phyloP scores from a whole-genome alignment of 2,888 invertebrate genomes.

The Macrosoma leucophasiata region DNA sequence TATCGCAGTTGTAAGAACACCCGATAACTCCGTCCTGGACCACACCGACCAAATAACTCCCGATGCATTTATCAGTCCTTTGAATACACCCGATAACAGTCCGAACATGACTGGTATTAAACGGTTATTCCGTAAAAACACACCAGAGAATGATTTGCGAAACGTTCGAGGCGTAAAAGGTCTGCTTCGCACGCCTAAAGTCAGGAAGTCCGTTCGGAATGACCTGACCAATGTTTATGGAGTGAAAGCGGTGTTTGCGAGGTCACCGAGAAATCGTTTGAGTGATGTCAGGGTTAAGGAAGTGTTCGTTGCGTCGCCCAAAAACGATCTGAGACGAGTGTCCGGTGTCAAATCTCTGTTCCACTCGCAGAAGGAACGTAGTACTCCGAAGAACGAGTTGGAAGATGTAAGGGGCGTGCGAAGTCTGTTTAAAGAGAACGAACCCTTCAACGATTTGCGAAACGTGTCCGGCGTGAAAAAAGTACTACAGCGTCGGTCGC shows the following conservation, averaged over 20 bases:
- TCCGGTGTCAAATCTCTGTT: conserved; percentile 38
- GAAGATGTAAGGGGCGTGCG: conserved; percentile 53
- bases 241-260: conserved; percentile 49
- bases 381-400: conserved; percentile 48
- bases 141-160: conserved; percentile 42
- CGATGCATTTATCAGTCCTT: conserved; percentile 51
- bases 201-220: conserved; percentile 43
- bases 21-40: conserved; percentile 35
- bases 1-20: conserved; percentile 29
- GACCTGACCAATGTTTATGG: conserved; percentile 56
- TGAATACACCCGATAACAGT: conserved; percentile 40
- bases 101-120: conserved; percentile 43
- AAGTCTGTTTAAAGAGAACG: conserved; percentile 38
- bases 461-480: conserved; percentile 54
- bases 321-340: conserved; percentile 41
- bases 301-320: conserved; percentile 41
- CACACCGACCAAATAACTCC: conserved; percentile 39
- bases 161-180: conserved; percentile 40
- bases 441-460: conserved; percentile 45
- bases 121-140: conserved; percentile 37
- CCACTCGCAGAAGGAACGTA: conserved; percentile 27
- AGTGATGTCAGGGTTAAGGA: conserved; percentile 52
- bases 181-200: conserved; percentile 39
- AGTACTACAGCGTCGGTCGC: conserved; percentile 34
- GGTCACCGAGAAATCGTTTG: conserved; percentile 47